Percentiles rank a stretch among this genome's conserved stretches.
Conservation (phyloP, 1,140 invertebrate species). For the Zaprionus nigranus region DNA sequence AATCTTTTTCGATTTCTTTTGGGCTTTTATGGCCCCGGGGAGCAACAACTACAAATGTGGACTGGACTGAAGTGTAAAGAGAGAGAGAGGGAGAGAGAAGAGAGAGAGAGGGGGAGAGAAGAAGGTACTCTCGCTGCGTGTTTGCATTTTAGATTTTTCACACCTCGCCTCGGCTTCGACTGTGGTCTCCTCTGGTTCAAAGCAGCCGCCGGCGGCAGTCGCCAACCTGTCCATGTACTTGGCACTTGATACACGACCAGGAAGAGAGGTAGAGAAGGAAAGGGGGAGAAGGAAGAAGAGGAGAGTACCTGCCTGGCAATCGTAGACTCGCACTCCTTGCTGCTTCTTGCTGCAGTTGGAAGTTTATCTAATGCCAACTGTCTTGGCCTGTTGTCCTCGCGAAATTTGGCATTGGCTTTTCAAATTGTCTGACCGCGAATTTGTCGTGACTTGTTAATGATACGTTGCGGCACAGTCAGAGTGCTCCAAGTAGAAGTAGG, state of each 20-base stretch:
- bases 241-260: conserved; percentile 61
- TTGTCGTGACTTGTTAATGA: conserved; percentile 83
- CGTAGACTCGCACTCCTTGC: conserved; percentile 13
- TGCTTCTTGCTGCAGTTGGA: not conserved
- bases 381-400: conserved; percentile 54
- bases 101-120: not conserved
- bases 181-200: conserved; percentile 71
- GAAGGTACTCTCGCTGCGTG: conserved; percentile 49
- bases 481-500: not conserved
- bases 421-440: conserved; percentile 73
- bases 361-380: conserved; percentile 78
- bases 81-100: not conserved
- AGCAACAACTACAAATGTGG: conserved; percentile 60
- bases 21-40: conserved; percentile 63
- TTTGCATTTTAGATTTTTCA: conserved; percentile 83
- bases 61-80: no score
- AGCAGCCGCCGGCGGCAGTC: conserved; percentile 69
- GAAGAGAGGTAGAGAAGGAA: not conserved
- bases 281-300: not conserved
- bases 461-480: conserved; percentile 51
- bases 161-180: conserved; percentile 55
- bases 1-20: conserved; percentile 53
- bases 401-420: conserved; percentile 77
- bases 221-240: conserved; percentile 67
- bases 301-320: conserved; percentile 2